phyloP scores from a whole-genome alignment of 2,888 invertebrate species.

The Apantesis nais region DNA sequence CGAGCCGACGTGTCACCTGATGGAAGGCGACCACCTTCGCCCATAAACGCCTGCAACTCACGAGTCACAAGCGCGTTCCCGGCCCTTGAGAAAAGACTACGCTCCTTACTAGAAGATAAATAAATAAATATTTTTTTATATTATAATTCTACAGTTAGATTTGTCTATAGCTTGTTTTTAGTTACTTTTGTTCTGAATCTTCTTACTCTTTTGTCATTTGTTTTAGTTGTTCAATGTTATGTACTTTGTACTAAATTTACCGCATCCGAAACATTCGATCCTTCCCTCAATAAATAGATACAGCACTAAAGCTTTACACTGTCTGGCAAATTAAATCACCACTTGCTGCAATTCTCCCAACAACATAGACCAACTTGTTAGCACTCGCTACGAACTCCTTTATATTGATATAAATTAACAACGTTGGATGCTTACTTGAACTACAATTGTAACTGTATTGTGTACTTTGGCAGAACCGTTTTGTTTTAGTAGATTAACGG shows the following conservation, averaged over 20 bases:
- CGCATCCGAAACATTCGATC: slow-evolving; percentile 1
- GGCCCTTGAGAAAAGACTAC: no score
- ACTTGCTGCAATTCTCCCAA: slow-evolving; percentile 21
- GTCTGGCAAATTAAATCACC: slow-evolving; percentile 41
- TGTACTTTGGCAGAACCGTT: not conserved
- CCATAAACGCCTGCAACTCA: no score
- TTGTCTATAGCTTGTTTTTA: no score
- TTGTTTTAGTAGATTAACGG: not conserved
- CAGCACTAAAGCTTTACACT: slow-evolving; percentile 7
- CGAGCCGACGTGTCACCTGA: no score
- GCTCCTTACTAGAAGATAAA: no score
- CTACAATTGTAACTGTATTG: slow-evolving; percentile 4
- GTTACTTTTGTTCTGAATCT: no score
- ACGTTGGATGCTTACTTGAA: slow-evolving; percentile 7
- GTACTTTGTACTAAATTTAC: not conserved
- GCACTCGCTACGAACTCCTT: slow-evolving; percentile 1
- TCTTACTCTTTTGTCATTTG: no score
- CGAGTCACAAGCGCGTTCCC: no score
- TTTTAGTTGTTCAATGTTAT: no score
- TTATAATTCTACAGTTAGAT: no score
- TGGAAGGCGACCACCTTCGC: no score
- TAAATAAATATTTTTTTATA: no score
- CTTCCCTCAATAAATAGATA: slow-evolving; percentile 6
- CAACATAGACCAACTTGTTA: slow-evolving; percentile 15
- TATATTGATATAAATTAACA: slow-evolving; percentile 19